Evolutionary conservation across 2,888 invertebrate genomes (phyloP), one percentile per base, ranked within the genome.

Genomic region (Drosophila pseudotakahashii): DNA sequence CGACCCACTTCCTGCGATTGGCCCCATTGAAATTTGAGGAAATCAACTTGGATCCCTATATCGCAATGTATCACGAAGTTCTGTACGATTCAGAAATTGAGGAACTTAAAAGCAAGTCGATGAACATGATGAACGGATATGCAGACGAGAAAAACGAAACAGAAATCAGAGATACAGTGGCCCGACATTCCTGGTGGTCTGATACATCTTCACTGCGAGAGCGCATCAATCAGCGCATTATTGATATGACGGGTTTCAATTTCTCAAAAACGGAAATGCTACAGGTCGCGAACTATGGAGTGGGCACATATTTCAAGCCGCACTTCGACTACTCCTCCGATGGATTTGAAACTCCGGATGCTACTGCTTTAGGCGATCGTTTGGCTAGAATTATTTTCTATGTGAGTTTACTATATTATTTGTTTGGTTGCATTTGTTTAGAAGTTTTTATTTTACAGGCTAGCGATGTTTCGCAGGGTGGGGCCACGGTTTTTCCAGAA

Each of bases 21-120:
- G 73, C 73, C 1, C 73, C 73, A 4, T 42, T 73, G 0, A 73
- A 73, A 41, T 48, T 60, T 14, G 73, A 72, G 41, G 54, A 66
- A 51, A 19, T 73, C 10, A 48, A 16, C 26, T n/a, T 60, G 7
- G 41, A 73, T 47, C 73, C 73, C 1, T 72, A 42, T 26, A 47
- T 73, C 1, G 72, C 57, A 6, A 23, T 72, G 19, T 72, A 67
- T 23, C 73, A 73, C 32, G 61, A 67, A 32, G 67, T 73, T 11
- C 42, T 73, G 1, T 60, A 61, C 23, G 72, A 72, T 11, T 30
- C 26, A 0, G 72, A 73, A 14, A 72, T 72, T 30, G 23, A 48
- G 2, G 54, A 16, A 10, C 37, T 72, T 1, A 72, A 55, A 42
- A 2, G 9, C 0, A 16, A 51, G 14, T 16, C 50, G 11, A 2